Percentiles rank a stretch among this genome's conserved stretches.
Conservation (phyloP, 2,797 vertebrate genomes). For the Triplophysa bombifrons region DNA sequence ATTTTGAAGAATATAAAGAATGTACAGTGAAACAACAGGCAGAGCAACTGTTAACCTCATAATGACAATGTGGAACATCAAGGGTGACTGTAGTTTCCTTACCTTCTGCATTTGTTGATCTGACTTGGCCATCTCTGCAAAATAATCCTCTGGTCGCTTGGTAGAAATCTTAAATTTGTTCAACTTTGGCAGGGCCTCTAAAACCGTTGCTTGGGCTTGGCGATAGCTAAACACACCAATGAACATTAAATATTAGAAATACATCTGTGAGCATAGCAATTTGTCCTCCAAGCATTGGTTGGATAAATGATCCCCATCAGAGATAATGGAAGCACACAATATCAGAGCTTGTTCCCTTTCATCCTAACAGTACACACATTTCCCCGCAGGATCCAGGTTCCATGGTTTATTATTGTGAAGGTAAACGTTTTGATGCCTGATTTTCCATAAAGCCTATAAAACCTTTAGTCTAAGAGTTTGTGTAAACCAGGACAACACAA, state of each 20-base stretch:
- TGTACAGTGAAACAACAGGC: neutral
- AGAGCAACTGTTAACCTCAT: neutral
- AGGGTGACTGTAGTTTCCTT: neutral
- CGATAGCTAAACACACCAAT: conserved; percentile 78
- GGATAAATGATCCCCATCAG: no score
- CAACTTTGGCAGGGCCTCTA: conserved; percentile 85
- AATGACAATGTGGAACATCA: neutral
- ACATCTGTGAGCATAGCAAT: neutral
- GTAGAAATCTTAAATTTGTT: conserved; percentile 82
- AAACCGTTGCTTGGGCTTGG: conserved; percentile 90
- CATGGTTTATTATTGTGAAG: no score
- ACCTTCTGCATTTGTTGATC: conserved; percentile 99
- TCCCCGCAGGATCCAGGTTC: no score
- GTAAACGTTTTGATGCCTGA: neutral
- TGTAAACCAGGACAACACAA: neutral
- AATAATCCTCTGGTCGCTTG: conserved; percentile 93
- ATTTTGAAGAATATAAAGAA: neutral
- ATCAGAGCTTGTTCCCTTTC: neutral
- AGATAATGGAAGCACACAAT: neutral
- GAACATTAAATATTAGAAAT: neutral
- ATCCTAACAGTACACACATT: neutral
- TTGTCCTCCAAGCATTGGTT: no score
- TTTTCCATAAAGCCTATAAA: neutral
- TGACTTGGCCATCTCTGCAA: conserved; percentile 97
- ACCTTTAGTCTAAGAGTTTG: no score